Evolutionary conservation across 2,888 invertebrate genomes (phyloP).

Genomic region (Mimas tiliae): DNA sequence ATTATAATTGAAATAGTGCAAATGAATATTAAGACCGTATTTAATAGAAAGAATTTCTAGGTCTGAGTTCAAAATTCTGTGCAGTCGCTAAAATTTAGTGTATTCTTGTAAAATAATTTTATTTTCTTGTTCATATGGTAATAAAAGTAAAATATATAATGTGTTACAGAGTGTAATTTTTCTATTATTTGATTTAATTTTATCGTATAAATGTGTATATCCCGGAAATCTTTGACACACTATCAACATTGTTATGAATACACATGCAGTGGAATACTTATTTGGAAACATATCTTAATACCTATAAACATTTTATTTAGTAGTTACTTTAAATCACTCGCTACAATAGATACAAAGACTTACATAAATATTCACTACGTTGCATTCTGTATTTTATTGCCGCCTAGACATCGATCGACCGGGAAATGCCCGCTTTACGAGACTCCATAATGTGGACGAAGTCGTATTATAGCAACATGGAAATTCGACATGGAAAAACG

Average conservation of each 20-base stretch:
- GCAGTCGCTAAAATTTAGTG: too few relatives aligned
- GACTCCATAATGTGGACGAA: not conserved
- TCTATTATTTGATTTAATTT: too few relatives aligned
- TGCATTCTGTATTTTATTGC: conserved; percentile 35
- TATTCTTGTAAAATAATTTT: too few relatives aligned
- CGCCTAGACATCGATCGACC: not conserved
- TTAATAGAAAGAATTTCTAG: too few relatives aligned
- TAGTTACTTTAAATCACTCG: not conserved
- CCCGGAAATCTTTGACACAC: too few relatives aligned
- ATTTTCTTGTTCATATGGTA: too few relatives aligned
- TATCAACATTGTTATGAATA: not conserved
- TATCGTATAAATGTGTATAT: too few relatives aligned
- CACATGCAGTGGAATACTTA: not conserved
- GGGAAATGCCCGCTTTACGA: conserved; percentile 1
- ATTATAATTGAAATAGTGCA: not conserved
- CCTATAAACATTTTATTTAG: not conserved
- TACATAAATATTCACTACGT: not conserved
- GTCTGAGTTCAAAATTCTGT: too few relatives aligned
- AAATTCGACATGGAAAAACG: not conserved
- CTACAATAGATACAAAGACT: not conserved
- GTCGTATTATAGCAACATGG: not conserved
- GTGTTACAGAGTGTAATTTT: too few relatives aligned
- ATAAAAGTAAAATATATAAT: too few relatives aligned
- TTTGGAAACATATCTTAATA: not conserved
- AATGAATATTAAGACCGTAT: not conserved